Percentiles rank a stretch among this genome's conserved stretches.
These are phyloP conservation scores for Orius laevigatus DNA, from an alignment of 1,140 invertebrate genomes.

Conservation along the genomic window DNA sequence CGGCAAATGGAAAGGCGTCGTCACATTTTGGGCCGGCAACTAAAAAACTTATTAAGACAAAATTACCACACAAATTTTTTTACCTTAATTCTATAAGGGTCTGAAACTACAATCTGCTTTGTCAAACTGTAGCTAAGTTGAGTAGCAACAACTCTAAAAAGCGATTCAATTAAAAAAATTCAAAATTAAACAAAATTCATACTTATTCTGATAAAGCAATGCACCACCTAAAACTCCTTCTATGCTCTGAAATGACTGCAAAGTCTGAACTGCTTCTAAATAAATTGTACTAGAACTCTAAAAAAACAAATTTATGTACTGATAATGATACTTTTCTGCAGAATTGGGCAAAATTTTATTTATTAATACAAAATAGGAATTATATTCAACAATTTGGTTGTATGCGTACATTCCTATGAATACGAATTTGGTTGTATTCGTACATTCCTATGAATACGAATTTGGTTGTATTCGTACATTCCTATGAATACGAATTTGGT, in stretches of 20 bases:
- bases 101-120: conserved; percentile 57
- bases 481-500: too few relatives aligned
- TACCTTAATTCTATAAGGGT: conserved; percentile 62
- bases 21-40: conserved; percentile 49
- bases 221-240: conserved; percentile 56
- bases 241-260: conserved; percentile 57
- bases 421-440: too few relatives aligned
- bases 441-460: too few relatives aligned
- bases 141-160: conserved; percentile 55
- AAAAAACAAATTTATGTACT: too few relatives aligned
- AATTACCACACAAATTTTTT: background rate
- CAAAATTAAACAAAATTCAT: conserved; percentile 19
- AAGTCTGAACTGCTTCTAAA: conserved; percentile 60
- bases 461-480: too few relatives aligned
- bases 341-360: too few relatives aligned
- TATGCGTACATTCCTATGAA: too few relatives aligned
- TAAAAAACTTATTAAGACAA: conserved; percentile 19
- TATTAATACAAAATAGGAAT: too few relatives aligned
- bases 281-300: conserved; percentile 66
- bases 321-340: too few relatives aligned
- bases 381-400: too few relatives aligned
- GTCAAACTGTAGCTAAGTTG: conserved; percentile 55
- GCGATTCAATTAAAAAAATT: conserved; percentile 17
- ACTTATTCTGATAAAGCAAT: conserved; percentile 70
- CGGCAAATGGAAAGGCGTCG: conserved; percentile 48